Evolutionary conservation across 1,140 invertebrate species (phyloP), one percentile per base, ranked within the genome.

Genomic region (Gyrodactylus salaris): DNA sequence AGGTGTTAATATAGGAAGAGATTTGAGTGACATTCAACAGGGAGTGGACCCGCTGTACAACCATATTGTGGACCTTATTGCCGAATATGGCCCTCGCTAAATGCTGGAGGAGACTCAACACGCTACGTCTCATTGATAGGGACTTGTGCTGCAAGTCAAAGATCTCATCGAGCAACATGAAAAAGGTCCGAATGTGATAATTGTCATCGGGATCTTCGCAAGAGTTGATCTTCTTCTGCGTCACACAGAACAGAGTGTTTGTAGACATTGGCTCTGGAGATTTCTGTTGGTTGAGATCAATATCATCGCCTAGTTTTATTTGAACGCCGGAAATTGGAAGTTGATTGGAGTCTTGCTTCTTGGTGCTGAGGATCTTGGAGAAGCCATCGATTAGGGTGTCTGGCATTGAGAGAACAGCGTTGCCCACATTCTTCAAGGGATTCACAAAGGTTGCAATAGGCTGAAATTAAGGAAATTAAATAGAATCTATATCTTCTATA

Each of bases 41-140:
- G 7, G 34, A 54, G 34, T 54, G 19, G 23, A 71, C 70, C 23
- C 26, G 25, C 26, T 71, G 21, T 1, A 71, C 1, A 2, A 71
- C 25, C 25, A 71, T 71, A 24, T 71, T 71, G n/a, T 71, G 21
- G 1, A 71, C 70, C 26, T 71, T 71, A 7, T 24, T 71, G 7
- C 70, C 70, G 26, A 71, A 71, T 20, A 71, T 24, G 1, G 70
- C 70, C 24, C 26, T 71, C 7, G 25, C 70, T 25, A 71, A 20
- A 71, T 25, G 70, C 20, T 25, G 70, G 20, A 71, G 24, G 20
- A 71, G 21, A 2, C 23, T 25, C 2, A 71, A 26, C 16, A 71
- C 26, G 16, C 70, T 25, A 25, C 70, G 20, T 1, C 70, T 1
- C 7, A 25, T 25, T 1, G 25, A 16, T 22, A 24, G 70, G 1